Percentiles rank a stretch among this genome's conserved stretches.
phyloP scores from a whole-genome alignment of 1,140 invertebrate genomes.

The Cydia fagiglandana region DNA sequence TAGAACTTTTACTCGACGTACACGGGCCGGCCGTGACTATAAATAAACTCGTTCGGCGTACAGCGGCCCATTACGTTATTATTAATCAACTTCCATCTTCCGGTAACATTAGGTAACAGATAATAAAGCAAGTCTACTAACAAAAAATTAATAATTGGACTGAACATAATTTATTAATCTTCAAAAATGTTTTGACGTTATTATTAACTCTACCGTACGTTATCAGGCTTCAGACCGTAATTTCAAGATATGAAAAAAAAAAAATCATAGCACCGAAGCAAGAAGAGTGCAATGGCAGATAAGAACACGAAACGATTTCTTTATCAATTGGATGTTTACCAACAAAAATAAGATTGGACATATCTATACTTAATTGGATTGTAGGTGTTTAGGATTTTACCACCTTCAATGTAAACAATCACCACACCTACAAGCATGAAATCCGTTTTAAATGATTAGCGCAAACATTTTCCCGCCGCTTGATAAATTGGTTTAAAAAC shows the following conservation, averaged over 20 bases:
- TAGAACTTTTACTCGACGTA: slow-evolving; percentile 49
- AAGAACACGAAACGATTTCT: slow-evolving; percentile 38
- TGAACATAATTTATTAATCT: no score
- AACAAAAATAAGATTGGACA: background rate
- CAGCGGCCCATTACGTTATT: slow-evolving; percentile 43
- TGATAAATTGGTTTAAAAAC: slow-evolving; percentile 35
- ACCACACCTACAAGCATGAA: slow-evolving; percentile 39
- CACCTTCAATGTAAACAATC: slow-evolving; percentile 28
- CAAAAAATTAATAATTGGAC: no score
- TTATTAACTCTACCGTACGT: background rate
- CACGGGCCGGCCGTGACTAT: slow-evolving; percentile 42
- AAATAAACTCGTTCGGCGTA: slow-evolving; percentile 57
- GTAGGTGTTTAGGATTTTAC: background rate
- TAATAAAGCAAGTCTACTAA: background rate
- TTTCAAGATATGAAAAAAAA: slow-evolving; percentile 21
- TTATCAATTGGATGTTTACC: slow-evolving; percentile 3
- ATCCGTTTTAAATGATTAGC: slow-evolving; percentile 40
- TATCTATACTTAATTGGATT: background rate
- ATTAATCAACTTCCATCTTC: slow-evolving; percentile 30
- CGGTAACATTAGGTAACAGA: slow-evolving; percentile 38
- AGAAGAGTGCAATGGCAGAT: slow-evolving; percentile 66
- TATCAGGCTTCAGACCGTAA: background rate
- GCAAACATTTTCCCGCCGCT: slow-evolving; percentile 34
- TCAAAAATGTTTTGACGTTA: no score
- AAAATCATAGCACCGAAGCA: slow-evolving; percentile 13